Evolutionary conservation across 2,888 invertebrate species (phyloP).

Genomic region (Hylaea fasciaria): DNA sequence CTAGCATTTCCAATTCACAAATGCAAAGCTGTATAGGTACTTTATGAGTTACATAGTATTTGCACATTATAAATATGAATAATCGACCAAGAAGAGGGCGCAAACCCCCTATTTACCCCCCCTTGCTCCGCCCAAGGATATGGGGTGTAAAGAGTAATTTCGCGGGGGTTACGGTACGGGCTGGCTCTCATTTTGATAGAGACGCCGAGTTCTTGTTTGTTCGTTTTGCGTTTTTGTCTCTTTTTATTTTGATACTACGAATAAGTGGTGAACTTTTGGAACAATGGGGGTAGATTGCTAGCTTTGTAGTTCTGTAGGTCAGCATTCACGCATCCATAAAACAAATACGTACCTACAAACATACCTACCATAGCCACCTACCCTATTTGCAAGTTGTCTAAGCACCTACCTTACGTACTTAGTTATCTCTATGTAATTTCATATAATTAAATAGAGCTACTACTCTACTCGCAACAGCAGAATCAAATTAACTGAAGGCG

Average conservation of each 20-base stretch:
- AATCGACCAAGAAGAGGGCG: neutral
- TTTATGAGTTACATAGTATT: too few species aligned
- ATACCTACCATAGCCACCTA: too few species aligned
- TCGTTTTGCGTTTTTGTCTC: constrained; percentile 29
- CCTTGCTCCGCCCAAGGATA: constrained; percentile 15
- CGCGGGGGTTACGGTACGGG: constrained; percentile 41
- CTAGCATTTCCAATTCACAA: too few species aligned
- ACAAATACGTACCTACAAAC: too few species aligned
- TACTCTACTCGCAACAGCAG: constrained; percentile 19
- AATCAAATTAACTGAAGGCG: constrained; percentile 29
- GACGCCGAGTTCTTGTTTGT: constrained; percentile 33
- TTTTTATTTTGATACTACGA: constrained; percentile 20
- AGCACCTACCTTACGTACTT: too few species aligned
- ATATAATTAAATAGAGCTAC: constrained; percentile 16
- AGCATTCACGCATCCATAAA: neutral
- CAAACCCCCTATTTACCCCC: neutral
- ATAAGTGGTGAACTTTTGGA: constrained; percentile 23
- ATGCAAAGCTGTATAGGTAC: too few species aligned
- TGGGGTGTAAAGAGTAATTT: constrained; percentile 54
- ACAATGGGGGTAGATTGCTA: constrained; percentile 21
- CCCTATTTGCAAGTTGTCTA: too few species aligned
- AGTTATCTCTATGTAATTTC: neutral
- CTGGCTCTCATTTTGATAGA: constrained; percentile 38
- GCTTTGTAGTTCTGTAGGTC: constrained; percentile 2
- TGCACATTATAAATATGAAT: too few species aligned